Conservation (phyloP, 2,888 invertebrate species). For the Syritta pipiens region DNA sequence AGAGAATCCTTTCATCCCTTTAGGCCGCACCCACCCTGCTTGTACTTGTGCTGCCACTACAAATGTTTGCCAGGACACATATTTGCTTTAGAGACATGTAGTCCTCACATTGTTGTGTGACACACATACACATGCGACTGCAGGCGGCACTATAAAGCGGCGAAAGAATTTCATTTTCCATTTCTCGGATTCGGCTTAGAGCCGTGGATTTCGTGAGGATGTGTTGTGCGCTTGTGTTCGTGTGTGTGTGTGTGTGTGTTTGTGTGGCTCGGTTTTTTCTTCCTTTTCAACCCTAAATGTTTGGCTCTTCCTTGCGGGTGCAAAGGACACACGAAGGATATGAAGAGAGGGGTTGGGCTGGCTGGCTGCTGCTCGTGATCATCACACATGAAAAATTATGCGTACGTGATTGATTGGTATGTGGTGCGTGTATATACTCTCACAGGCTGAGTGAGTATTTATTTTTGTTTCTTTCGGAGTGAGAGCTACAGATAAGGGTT, state of each 20-base stretch:
- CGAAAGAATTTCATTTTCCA: conserved; percentile 65
- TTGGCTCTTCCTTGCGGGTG: conserved; percentile 44
- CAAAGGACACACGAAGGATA: conserved; percentile 6
- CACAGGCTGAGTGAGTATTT: neutral
- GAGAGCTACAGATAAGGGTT: conserved; percentile 33
- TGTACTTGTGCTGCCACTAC: conserved; percentile 64
- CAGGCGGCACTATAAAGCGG: conserved; percentile 55
- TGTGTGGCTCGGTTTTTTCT: conserved; percentile 44
- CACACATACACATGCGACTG: conserved; percentile 1
- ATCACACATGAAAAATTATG: conserved; percentile 68
- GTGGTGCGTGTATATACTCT: conserved; percentile 24
- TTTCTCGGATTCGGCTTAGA: conserved; percentile 61
- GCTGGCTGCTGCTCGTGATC: conserved; percentile 55
- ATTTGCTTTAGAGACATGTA: conserved; percentile 65
- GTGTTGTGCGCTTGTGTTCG: neutral
- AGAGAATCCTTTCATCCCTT: conserved; percentile 65
- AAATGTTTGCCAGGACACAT: conserved; percentile 67
- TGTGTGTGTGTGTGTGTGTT: conserved; percentile 4
- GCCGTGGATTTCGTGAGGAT: too few relatives aligned
- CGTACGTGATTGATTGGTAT: conserved; percentile 67
- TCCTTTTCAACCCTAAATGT: conserved; percentile 60
- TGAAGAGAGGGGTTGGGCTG: conserved; percentile 45
- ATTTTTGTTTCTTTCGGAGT: conserved; percentile 30
- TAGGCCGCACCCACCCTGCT: conserved; percentile 67
- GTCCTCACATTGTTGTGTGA: conserved; percentile 55